A percentile compares a stretch with the other conserved stretches of the same genome.
Evolutionary conservation across 37 sponge, comb jelly and placozoan species (phyloP).

Genomic region (Cliona cf. orientalis): DNA sequence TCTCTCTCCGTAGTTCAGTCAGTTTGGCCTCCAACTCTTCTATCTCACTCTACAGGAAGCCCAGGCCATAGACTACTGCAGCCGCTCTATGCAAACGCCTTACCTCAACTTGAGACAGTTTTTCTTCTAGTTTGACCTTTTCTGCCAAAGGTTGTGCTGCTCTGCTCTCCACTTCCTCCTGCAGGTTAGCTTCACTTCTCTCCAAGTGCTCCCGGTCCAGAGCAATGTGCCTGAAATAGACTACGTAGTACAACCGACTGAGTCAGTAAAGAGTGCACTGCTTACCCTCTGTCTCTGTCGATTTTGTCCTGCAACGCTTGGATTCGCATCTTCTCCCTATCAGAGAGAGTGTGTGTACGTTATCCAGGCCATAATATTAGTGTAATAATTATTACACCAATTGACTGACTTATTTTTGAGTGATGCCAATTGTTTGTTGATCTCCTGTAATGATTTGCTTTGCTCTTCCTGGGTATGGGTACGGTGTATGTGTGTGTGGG

Average conservation of each 20-base stretch:
- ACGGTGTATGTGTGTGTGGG: too few species aligned
- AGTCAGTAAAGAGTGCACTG: not conserved
- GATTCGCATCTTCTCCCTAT: slow-evolving; percentile 53
- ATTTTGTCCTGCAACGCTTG: slow-evolving; percentile 51
- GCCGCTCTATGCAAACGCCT: not conserved
- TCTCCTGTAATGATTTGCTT: slow-evolving; percentile 9
- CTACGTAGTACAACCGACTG: not conserved
- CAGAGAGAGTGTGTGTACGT: too few species aligned
- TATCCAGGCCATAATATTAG: not conserved
- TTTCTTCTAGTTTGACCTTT: slow-evolving; percentile 18
- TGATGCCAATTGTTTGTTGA: slow-evolving; percentile 23
- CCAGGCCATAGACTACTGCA: not conserved
- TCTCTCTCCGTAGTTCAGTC: not conserved
- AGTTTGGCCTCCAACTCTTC: slow-evolving; percentile 35
- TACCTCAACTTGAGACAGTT: slow-evolving; percentile 19
- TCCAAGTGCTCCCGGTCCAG: slow-evolving; percentile 65
- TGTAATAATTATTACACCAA: not conserved
- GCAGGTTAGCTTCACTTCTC: slow-evolving; percentile 42
- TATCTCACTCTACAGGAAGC: slow-evolving; percentile 27
- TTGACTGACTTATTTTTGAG: slow-evolving; percentile 24
- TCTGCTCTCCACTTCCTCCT: slow-evolving; percentile 30
- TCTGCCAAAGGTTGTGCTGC: slow-evolving; percentile 36
- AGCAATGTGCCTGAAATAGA: slow-evolving; percentile 47
- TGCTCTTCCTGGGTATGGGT: slow-evolving; percentile 59
- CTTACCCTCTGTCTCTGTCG: slow-evolving; percentile 61